Base-by-base conservation (phyloP, 1,140 invertebrate species). In the Sinonovacula constricta region DNA sequence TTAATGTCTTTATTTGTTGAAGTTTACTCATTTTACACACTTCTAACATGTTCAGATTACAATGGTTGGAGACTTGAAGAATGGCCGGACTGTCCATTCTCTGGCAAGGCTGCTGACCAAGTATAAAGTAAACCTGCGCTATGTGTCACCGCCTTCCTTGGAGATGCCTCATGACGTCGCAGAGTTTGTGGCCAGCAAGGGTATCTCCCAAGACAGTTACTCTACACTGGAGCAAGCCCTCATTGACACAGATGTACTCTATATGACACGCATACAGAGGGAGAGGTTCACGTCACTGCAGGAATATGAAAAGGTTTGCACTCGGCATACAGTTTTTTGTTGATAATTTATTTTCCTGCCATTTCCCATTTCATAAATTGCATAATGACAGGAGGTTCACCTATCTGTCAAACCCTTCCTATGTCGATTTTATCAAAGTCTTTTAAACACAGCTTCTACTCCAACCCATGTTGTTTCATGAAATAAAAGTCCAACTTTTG, bases 51-150 rank as follows among this genome's bases (percentile, higher is more conserved):
- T n/a, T n/a, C 76, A 92, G 91, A 93, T 94, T 22, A 93, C 93
- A 14, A 90, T 94, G 89, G 93, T 99, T 59, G 99, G 99, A 10
- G 99, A 99, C 91, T 92, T 99, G 79, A 99, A 98, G 89, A 96
- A 99, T 91, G 98, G 98, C 4, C 93, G 99, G 56, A 99, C 99
- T 1, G 98, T 99, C 0, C 99, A 99, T 92, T 99, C 98, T 0
- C 91, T 99, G 56, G 98, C 98, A 5, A 94, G 92, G 24, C 83
- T 92, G 18, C 83, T 92, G 53, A 90, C 88, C 0, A 70, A 88
- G 54, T 91, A 92, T 71, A 79, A 81, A 26, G 85, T 90, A 22
- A 88, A 86, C 92, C 93, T 91, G 31, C 93, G 95, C 53, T 99
- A 99, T 89, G 97, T 99, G 1, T 96, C 95, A 79, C 97, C 98